Base-by-base conservation (phyloP, 2,888 invertebrate genomes). In the Sympetrum striolatum region DNA sequence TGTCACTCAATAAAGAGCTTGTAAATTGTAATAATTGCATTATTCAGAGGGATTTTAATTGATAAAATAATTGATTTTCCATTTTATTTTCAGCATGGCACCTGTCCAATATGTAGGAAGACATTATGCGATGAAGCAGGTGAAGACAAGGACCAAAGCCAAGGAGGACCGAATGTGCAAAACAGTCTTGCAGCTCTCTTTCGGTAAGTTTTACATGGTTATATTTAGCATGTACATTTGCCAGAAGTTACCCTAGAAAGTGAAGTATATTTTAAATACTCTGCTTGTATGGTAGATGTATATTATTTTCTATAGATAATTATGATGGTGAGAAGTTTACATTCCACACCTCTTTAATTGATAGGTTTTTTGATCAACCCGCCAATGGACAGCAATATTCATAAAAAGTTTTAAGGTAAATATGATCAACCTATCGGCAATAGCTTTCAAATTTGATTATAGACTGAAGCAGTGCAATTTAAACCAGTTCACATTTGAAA, bases 91-190 rank as follows among this genome's bases (percentile, higher is more conserved):
- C 91, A 96, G 95, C 99, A 99, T 94, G 98, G 98, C 91, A 99
- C 99, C 82, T 99, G 99, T 94, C 99, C 99, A 91, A 98, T 99
- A 92, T 99, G 99, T 94, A 96, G 99, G 91, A 98, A 97, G 94
- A 96, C 96, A 93, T 94, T 97, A 92, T 94, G 94, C 91, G 95
- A 95, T 91, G 94, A 94, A 92, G 94, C 93, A 91, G 93, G 94
- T 39, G 94, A 94, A 90, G 92, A 92, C 86, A 58, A 86, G 3
- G 91, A 91, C 90, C 92, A 91, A 90, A 90, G 91, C 39, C 92
- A 91, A 90, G 91, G 91, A 81, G 92, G 91, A 79, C 91, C 92
- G 48, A 92, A 91, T 73, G 92, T 92, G 90, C 92, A 92, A 80
- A 92, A 92, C 86, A 92, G 92, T 90, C 91, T 93, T 90, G 92